Base-by-base conservation (phyloP, 1,140 invertebrate genomes). In the Leptinotarsa undecemlineata region DNA sequence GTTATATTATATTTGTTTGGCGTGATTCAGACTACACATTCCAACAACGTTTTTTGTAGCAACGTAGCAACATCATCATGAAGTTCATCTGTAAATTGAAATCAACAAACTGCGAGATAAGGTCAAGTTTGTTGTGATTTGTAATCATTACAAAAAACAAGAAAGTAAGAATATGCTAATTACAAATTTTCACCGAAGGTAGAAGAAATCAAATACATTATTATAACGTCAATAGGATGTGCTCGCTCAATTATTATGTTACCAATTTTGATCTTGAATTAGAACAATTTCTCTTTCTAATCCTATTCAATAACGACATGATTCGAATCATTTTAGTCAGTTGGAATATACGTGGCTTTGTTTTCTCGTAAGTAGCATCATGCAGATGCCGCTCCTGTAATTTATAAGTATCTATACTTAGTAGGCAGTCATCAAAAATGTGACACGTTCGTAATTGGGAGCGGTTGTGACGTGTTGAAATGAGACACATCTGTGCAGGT, bases 221-320 rank as follows among this genome's bases (percentile, higher is more conserved):
- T 42, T 42, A 42, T 42, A 42, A 42, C 33, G 33, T 42, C 33
- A 11, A 42, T 42, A 42, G 33, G 51, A 57, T 5, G n/a, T 57
- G 15, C 51, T 14, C 51, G n/a, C 51, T 19, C n/a, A 57, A 57
- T 57, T 57, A 57, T 57, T 15, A 19, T 15, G 15, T 19, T 57
- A 57, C 51, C 51, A 57, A n/a, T 57, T 57, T 57, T 57, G 17
- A 19, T 19, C n/a, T 57, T 57, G 51, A 57, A n/a, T 57, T 57
- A 57, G 51, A 57, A 57, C n/a, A 57, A 57, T 57, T 57, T 57
- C 51, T 57, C 17, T 57, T 57, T 57, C 51, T 57, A 57, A 57
- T 57, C 17, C 17, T 57, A 19, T 19, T 57, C 51, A 19, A 57
- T 57, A 57, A 57, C 51, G 51, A 57, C 51, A 57, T n/a, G 17